Percentiles rank a stretch among this genome's conserved stretches.
phyloP scores from a whole-genome alignment of 2,113 vertebrate species.

The Cricetomys ansorgei region DNA sequence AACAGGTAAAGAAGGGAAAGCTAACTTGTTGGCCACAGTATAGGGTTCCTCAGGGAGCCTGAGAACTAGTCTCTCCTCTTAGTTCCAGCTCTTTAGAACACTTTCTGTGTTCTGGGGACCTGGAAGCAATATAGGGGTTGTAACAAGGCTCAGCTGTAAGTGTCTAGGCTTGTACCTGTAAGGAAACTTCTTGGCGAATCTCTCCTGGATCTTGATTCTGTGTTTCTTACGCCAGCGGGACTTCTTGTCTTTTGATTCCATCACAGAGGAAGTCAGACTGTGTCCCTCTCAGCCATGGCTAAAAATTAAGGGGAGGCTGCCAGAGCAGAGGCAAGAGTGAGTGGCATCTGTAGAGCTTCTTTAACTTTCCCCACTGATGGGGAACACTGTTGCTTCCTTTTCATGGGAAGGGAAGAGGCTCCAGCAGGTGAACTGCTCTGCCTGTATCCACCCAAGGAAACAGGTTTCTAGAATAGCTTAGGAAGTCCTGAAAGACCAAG shows the following conservation, averaged over 20 bases:
- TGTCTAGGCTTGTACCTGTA: slow-evolving; percentile 52
- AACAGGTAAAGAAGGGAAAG: too few relatives aligned
- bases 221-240: not conserved
- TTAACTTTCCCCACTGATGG: not conserved
- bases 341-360: not conserved
- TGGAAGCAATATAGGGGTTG: too few relatives aligned
- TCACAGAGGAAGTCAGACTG: not conserved
- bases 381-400: not conserved
- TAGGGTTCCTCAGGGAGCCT: not conserved
- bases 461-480: not conserved
- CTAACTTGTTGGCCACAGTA: not conserved
- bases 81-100: too few relatives aligned
- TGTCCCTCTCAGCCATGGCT: not conserved
- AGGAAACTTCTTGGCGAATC: slow-evolving; percentile 48
- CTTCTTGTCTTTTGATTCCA: not conserved
- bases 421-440: not conserved
- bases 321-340: not conserved
- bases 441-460: rapidly evolving
- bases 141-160: not conserved
- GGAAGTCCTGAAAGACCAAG: not conserved
- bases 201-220: not conserved
- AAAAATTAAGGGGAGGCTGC: not conserved
- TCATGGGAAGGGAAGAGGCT: not conserved
- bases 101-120: not conserved
- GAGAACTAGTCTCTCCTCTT: too few relatives aligned